phyloP scores from a whole-genome alignment of 2,888 invertebrate species.

The Euspilapteryx auroguttella region DNA sequence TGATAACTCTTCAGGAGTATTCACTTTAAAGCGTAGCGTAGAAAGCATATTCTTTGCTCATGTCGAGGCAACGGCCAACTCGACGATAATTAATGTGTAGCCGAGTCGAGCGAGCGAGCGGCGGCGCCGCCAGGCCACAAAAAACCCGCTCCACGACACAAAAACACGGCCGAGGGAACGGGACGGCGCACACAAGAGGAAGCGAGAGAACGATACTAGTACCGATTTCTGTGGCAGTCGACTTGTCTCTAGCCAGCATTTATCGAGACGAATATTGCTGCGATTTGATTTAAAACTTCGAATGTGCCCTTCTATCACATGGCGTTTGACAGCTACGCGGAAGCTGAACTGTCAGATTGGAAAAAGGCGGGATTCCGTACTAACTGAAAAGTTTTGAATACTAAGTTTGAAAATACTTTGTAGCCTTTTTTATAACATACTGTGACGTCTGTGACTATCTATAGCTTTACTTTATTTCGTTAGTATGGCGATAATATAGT shows the following conservation, averaged over 20 bases:
- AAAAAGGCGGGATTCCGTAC: constrained; percentile 45
- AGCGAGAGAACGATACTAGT: constrained; percentile 26
- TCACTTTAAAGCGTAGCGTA: no score
- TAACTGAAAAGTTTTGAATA: constrained; percentile 2
- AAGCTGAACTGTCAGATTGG: constrained; percentile 47
- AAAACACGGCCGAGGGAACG: constrained; percentile 48
- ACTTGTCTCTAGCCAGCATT: constrained; percentile 46
- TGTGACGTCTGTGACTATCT: no score
- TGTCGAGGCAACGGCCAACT: constrained; percentile 17
- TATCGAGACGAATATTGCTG: constrained; percentile 45
- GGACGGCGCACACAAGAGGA: constrained; percentile 21
- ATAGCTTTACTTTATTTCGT: no score
- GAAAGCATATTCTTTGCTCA: no score
- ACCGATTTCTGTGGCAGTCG: constrained; percentile 44
- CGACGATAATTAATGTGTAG: constrained; percentile 55
- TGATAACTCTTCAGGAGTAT: no score
- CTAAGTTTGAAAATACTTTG: no score
- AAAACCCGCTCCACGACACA: constrained; percentile 55
- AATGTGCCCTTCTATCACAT: constrained; percentile 62
- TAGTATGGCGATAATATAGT: no score
- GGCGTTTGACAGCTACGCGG: constrained; percentile 59
- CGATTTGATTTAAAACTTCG: constrained; percentile 57
- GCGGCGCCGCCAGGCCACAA: constrained; percentile 40
- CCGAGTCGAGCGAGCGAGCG: constrained; percentile 39
- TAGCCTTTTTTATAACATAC: no score